These are phyloP conservation scores for Norana najaformis DNA, from an alignment of 2,888 invertebrate species.

Conservation along the genomic window DNA sequence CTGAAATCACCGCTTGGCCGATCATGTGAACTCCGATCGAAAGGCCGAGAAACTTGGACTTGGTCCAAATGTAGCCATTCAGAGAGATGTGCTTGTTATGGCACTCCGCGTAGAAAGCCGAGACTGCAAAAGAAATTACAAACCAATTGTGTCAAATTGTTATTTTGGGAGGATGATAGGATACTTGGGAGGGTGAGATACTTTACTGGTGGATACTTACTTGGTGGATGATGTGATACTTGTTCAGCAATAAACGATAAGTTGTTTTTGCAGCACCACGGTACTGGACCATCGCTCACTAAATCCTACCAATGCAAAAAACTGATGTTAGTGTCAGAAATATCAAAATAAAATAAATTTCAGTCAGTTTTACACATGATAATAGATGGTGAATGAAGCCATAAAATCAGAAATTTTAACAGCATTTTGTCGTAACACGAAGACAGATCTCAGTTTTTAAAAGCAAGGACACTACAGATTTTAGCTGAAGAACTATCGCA, in stretches of 20 bases:
- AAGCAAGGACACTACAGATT: no score
- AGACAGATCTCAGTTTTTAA: no score
- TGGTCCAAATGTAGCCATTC: conserved; percentile 96
- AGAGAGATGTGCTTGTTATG: conserved; percentile 85
- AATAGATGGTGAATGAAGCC: no score
- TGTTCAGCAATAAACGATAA: conserved; percentile 95
- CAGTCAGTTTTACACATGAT: no score
- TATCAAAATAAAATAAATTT: background rate
- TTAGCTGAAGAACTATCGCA: no score
- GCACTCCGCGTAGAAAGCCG: conserved; percentile 98
- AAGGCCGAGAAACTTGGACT: conserved; percentile 96
- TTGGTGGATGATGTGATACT: conserved; percentile 98
- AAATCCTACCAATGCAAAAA: conserved; percentile 47
- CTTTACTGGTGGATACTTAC: conserved; percentile 65
- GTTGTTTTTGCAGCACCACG: conserved; percentile 85
- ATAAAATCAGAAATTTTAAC: no score
- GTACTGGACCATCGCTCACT: conserved; percentile 78
- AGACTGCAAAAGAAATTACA: conserved; percentile 69
- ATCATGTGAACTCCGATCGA: conserved; percentile 89
- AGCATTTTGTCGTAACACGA: no score
- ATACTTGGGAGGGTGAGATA: background rate
- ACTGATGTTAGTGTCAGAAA: background rate
- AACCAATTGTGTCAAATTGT: conserved; percentile 1
- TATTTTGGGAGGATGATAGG: background rate
- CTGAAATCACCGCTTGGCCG: conserved; percentile 87